phyloP scores from a whole-genome alignment of 2,888 invertebrate genomes.

The Girardia tigrina region DNA sequence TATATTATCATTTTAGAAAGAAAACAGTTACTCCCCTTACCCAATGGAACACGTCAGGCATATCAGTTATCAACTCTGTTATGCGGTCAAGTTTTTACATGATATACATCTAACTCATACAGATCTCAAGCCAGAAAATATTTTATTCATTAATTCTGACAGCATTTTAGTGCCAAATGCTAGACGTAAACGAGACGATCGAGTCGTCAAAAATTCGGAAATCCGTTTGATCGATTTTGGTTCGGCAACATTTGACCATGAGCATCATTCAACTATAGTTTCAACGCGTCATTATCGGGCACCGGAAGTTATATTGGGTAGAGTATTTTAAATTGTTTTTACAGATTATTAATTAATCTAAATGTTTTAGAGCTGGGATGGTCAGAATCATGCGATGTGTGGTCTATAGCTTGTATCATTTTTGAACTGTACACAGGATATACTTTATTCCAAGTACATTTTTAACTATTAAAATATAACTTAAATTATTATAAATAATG shows the following conservation, averaged over 20 bases:
- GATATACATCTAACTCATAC: slow-evolving; percentile 95
- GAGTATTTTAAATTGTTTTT: neutral
- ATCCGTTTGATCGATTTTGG: slow-evolving; percentile 96
- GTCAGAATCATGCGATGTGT: slow-evolving; percentile 40
- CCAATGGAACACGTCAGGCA: slow-evolving; percentile 91
- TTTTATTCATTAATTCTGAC: slow-evolving; percentile 63
- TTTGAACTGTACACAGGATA: slow-evolving; percentile 39
- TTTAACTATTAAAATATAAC: too few relatives aligned
- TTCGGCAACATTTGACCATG: slow-evolving; percentile 97
- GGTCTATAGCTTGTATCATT: slow-evolving; percentile 40
- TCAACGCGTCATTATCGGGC: slow-evolving; percentile 96
- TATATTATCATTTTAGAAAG: slow-evolving; percentile 20
- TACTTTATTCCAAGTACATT: slow-evolving; percentile 34
- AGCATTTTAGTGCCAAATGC: slow-evolving; percentile 7
- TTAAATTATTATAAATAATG: too few relatives aligned
- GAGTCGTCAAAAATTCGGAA: slow-evolving; percentile 38
- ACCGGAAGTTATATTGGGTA: slow-evolving; percentile 74
- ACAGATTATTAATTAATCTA: neutral
- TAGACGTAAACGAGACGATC: slow-evolving; percentile 24
- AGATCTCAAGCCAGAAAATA: slow-evolving; percentile 97
- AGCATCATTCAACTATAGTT: slow-evolving; percentile 97
- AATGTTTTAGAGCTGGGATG: slow-evolving; percentile 49
- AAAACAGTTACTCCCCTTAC: slow-evolving; percentile 94
- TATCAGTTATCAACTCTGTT: slow-evolving; percentile 81
- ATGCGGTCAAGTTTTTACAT: slow-evolving; percentile 56